Evolutionary conservation across 2,888 invertebrate genomes (phyloP).

Genomic region (Clostera curtula): DNA sequence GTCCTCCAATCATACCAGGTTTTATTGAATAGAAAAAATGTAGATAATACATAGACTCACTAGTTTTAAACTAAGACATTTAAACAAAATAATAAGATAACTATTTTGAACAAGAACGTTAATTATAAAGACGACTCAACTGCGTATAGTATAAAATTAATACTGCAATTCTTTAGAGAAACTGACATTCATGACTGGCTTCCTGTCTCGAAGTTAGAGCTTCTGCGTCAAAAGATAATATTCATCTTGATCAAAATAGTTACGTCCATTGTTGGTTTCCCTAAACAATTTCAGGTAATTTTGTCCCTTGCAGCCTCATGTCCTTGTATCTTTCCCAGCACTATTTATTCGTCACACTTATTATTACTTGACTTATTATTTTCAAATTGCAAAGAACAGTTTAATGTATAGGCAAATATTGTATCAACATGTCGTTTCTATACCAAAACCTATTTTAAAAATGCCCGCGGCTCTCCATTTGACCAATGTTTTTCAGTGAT

Average conservation of each 20-base stretch:
- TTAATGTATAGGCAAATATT: slow-evolving; percentile 9
- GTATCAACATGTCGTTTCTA: slow-evolving; percentile 5
- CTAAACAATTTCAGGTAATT: too few species aligned
- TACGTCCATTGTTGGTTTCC: too few species aligned
- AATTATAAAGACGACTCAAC: slow-evolving; percentile 16
- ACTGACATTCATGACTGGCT: slow-evolving; percentile 13
- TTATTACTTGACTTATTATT: slow-evolving; percentile 6
- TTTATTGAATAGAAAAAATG: slow-evolving; percentile 17
- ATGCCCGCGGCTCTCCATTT: slow-evolving; percentile 2
- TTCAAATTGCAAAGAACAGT: slow-evolving; percentile 12
- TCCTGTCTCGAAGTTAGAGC: slow-evolving; percentile 3
- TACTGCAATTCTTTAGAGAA: slow-evolving; percentile 13
- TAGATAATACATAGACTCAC: slow-evolving; percentile 10
- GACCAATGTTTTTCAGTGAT: slow-evolving; percentile 7
- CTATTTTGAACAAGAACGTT: slow-evolving; percentile 15
- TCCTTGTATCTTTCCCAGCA: too few species aligned
- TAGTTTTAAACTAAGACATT: slow-evolving; percentile 16
- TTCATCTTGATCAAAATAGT: too few species aligned
- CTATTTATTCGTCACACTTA: too few species aligned
- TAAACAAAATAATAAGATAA: slow-evolving; percentile 15
- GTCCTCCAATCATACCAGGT: too few species aligned
- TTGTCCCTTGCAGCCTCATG: too few species aligned
- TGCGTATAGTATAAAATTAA: slow-evolving; percentile 3
- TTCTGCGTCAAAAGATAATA: slow-evolving; percentile 1
- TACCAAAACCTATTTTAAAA: slow-evolving; percentile 5